Evolutionary conservation across 2,797 vertebrate species (phyloP).

Genomic region (Gymnoscopelus microlampas): DNA sequence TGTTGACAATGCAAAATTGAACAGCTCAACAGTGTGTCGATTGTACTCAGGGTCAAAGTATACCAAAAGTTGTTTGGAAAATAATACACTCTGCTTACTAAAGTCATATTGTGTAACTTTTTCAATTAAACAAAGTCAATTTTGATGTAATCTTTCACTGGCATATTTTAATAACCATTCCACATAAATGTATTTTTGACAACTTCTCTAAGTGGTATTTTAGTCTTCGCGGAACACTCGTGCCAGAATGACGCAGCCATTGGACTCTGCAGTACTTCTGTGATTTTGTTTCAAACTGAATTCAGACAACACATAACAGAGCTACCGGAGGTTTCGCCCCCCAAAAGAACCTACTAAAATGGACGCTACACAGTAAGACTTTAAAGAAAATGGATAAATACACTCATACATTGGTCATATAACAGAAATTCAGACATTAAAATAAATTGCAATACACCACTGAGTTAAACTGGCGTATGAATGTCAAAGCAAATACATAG

Average conservation of each 20-base stretch:
- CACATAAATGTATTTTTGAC: too few species aligned
- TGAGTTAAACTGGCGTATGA: slow-evolving; percentile 21
- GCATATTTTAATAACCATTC: too few species aligned
- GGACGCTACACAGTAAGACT: too few species aligned
- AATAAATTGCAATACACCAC: slow-evolving; percentile 32
- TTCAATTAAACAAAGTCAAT: background rate
- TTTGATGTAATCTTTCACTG: too few species aligned
- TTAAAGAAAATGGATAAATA: too few species aligned
- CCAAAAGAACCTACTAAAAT: too few species aligned
- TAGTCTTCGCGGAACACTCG: background rate
- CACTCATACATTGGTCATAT: too few species aligned
- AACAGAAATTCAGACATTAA: background rate
- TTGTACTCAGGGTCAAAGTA: slow-evolving; percentile 8
- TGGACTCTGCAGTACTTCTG: too few species aligned
- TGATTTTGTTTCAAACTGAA: too few species aligned
- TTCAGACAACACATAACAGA: too few species aligned
- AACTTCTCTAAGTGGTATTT: too few species aligned
- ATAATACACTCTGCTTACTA: slow-evolving; percentile 4
- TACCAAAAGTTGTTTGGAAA: slow-evolving; percentile 11
- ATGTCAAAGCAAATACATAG: slow-evolving; percentile 14
- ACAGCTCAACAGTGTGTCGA: background rate
- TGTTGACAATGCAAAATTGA: slow-evolving; percentile 25
- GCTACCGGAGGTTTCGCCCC: too few species aligned
- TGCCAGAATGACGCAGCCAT: background rate
- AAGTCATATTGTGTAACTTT: slow-evolving; percentile 12